Conservation (phyloP, 2,888 invertebrate genomes). For the Laothoe populi region DNA sequence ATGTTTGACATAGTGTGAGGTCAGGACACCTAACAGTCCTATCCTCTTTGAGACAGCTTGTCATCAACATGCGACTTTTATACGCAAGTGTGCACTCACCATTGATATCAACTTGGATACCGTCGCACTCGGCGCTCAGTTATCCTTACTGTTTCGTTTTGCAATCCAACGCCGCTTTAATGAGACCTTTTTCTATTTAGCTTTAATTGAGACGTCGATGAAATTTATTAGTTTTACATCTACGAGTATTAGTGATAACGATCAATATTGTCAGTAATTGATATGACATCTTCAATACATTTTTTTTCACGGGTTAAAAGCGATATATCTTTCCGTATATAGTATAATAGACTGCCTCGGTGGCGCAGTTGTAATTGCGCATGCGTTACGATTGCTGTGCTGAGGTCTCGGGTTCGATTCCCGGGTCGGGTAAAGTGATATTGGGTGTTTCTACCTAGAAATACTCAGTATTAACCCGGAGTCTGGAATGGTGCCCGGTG, state of each 20-base stretch:
- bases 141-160: constrained; percentile 39
- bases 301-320: too few relatives aligned
- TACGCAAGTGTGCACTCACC: not conserved
- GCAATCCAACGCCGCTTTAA: constrained; percentile 43
- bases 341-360: too few relatives aligned
- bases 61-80: not conserved
- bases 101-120: constrained; percentile 8
- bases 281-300: not conserved
- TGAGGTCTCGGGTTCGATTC: too few relatives aligned
- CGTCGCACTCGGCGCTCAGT: constrained; percentile 29
- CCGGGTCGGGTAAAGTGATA: too few relatives aligned
- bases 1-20: too few relatives aligned
- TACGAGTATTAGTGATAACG: not conserved
- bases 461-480: too few relatives aligned
- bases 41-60: not conserved
- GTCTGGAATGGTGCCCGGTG: too few relatives aligned
- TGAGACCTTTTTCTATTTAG: constrained; percentile 44
- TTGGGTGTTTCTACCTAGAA: too few relatives aligned
- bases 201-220: constrained; percentile 40
- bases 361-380: too few relatives aligned
- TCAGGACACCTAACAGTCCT: too few relatives aligned
- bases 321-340: too few relatives aligned
- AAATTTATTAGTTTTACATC: constrained; percentile 33
- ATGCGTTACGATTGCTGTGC: too few relatives aligned
- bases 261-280: not conserved